These are phyloP conservation scores for Crocidura indochinensis DNA, from an alignment of 2,797 vertebrate genomes.

Conservation along the genomic window DNA sequence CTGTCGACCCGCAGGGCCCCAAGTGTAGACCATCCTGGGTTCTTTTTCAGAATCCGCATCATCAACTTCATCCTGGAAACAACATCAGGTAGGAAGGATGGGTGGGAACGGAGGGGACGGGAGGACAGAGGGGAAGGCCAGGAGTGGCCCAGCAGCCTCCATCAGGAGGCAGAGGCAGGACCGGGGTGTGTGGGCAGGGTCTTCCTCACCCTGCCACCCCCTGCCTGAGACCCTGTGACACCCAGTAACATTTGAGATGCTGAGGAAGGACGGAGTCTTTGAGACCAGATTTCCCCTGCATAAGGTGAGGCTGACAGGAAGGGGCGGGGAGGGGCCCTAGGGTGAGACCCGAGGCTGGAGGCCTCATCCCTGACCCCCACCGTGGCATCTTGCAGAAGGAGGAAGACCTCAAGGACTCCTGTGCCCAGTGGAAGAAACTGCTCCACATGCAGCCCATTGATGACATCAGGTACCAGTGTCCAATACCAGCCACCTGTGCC, in stretches of 20 bases:
- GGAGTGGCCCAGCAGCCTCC: too few relatives aligned
- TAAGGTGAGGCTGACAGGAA: constrained; percentile 89
- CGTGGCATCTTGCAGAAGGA: constrained; percentile 77
- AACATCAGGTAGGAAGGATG: constrained; percentile 58
- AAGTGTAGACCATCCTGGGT: background rate
- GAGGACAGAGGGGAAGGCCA: background rate
- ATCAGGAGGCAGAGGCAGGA: too few relatives aligned
- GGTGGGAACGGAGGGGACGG: constrained; percentile 41
- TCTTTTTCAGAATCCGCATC: constrained; percentile 94
- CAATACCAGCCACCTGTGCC: background rate
- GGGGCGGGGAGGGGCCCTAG: background rate
- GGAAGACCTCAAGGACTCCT: constrained; percentile 84
- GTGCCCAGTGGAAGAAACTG: constrained; percentile 93
- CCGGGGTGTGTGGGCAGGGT: background rate
- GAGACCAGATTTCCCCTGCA: too few relatives aligned
- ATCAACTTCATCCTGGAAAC: constrained; percentile 93
- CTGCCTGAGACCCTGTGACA: background rate
- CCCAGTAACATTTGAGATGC: constrained; percentile 90
- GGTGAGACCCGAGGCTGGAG: fast-evolving
- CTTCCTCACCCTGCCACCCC: background rate
- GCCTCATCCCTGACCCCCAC: background rate
- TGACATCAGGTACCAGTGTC: constrained; percentile 92
- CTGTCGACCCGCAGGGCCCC: background rate
- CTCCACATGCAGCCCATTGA: constrained; percentile 92
- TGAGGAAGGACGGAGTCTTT: too few relatives aligned